Evolutionary conservation across 2,888 invertebrate species (phyloP), one percentile per base, ranked within the genome.

Genomic region (Zaprionus obscuricornis): DNA sequence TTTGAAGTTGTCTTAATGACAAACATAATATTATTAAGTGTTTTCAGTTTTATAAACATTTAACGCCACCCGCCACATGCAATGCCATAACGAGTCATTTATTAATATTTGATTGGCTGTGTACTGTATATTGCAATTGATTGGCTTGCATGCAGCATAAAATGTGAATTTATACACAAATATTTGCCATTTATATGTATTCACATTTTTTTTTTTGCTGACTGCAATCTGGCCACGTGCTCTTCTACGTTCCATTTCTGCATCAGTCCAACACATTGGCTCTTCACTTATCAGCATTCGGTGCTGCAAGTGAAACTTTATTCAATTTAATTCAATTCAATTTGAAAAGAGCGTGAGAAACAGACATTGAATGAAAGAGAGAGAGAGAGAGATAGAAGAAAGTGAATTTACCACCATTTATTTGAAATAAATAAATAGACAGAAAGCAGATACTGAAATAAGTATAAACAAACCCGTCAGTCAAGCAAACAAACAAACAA

Each of bases 291-390:
- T 47, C 47, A n/a, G 33, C 2, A 16, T 17, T n/a, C n/a, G n/a
- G n/a, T n/a, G 22, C 33, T 46, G 49, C 55, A 40, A 55, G 34
- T 39, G n/a, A 56, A 67, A 55, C 71, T 73, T 59, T 56, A 26
- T 74, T 71, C 67, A 59, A 67, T 71, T 79, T 59, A 68, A 74
- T 83, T 79, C 79, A 68, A 75, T 83, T 74, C 58, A 60, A 62
- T 75, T 59, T 58, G 55, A 66, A 62, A 58, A 81, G 64, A 56
- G 55, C 52, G 37, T 31, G 40, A 39, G 49, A 49, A 14, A 33
- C 54, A 36, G 43, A 47, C 33, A 39, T 16, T 6, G 20, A 2
- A 26, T 20, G 11, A 31, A 7, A 4, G n/a, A 20, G 24, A 5
- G 1, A 7, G 36, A 24, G n/a, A n/a, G n/a, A n/a, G n/a, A 27